These are phyloP conservation scores for Cheilosia variabilis DNA, from an alignment of 2,888 invertebrate genomes.

Conservation along the genomic window DNA sequence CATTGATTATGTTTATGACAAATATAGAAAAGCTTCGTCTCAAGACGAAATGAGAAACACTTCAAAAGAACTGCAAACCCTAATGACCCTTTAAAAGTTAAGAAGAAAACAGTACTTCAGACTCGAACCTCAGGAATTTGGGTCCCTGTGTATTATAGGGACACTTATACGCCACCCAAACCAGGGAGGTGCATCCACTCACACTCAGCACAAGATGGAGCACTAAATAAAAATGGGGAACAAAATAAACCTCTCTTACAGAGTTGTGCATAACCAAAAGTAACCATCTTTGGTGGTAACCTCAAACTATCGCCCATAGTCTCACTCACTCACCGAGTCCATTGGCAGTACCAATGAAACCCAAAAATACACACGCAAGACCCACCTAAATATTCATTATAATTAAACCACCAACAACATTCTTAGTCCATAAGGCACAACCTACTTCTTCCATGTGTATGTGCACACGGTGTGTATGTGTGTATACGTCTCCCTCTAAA, in stretches of 20 bases:
- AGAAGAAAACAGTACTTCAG: too few species aligned
- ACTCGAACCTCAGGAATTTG: too few species aligned
- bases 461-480: slow-evolving; percentile 50
- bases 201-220: slow-evolving; percentile 41
- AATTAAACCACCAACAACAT: slow-evolving; percentile 73
- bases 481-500: slow-evolving; percentile 58
- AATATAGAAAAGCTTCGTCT: too few species aligned
- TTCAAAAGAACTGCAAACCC: too few species aligned
- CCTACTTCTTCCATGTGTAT: slow-evolving; percentile 65
- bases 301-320: slow-evolving; percentile 69
- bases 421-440: slow-evolving; percentile 70
- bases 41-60: too few species aligned
- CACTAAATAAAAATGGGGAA: slow-evolving; percentile 20
- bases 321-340: slow-evolving; percentile 26
- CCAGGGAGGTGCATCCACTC: neutral
- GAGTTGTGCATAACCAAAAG: slow-evolving; percentile 71
- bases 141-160: too few species aligned
- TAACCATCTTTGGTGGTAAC: slow-evolving; percentile 75
- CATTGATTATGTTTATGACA: too few species aligned
- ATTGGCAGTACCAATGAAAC: slow-evolving; percentile 56
- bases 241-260: slow-evolving; percentile 32
- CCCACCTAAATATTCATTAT: slow-evolving; percentile 74
- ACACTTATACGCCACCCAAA: too few species aligned
- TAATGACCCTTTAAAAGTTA: too few species aligned
- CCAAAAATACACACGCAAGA: slow-evolving; percentile 71